These are phyloP conservation scores for Xiphophorus hellerii DNA, from an alignment of 2,113 vertebrate genomes.

Conservation along the genomic window DNA sequence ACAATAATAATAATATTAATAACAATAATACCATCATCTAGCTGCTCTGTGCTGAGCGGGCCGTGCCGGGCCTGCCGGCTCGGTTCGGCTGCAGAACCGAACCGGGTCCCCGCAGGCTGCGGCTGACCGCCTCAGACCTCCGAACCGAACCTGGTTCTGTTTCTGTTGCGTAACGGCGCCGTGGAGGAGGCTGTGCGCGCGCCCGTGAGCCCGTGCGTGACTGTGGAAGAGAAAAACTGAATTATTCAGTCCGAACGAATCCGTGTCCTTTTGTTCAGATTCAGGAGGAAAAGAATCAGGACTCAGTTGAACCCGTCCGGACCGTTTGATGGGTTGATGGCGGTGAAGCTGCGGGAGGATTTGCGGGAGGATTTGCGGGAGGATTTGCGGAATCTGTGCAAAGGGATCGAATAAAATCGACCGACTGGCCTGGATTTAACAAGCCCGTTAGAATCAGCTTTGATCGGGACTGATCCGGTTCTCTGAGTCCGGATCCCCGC, in stretches of 20 bases:
- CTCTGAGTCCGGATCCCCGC: not conserved
- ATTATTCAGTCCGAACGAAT: constrained; percentile 56
- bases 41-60: not conserved
- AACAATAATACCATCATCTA: too few relatives aligned
- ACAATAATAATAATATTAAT: too few relatives aligned
- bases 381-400: not conserved
- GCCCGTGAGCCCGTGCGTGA: not conserved
- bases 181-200: constrained; percentile 37
- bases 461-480: not conserved
- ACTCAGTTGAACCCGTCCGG: too few relatives aligned
- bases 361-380: not conserved
- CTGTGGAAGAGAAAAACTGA: constrained; percentile 31
- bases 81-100: not conserved
- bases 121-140: not conserved
- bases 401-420: not conserved
- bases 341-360: not conserved
- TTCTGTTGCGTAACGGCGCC: constrained; percentile 54
- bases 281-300: not conserved
- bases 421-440: not conserved
- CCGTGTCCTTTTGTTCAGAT: constrained; percentile 7
- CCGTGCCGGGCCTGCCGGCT: not conserved
- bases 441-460: not conserved
- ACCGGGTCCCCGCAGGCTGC: constrained; percentile 1
- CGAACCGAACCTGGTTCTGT: not conserved
- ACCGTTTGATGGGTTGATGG: too few relatives aligned